These are phyloP conservation scores for Octomys mimax DNA, from an alignment of 2,797 vertebrate species.

Conservation along the genomic window DNA sequence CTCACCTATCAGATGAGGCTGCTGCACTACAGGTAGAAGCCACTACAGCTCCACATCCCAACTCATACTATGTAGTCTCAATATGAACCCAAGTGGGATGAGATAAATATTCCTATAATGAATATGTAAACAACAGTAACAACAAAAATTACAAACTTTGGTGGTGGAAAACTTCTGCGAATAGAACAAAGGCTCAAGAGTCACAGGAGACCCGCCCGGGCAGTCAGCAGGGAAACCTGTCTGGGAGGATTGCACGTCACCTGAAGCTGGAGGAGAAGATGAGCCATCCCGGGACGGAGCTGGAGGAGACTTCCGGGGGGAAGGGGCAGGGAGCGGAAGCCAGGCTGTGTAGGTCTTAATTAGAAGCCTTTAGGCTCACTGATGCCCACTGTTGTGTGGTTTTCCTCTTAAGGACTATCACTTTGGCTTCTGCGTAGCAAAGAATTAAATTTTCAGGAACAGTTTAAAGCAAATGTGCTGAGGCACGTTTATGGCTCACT, in stretches of 20 bases:
- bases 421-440: background rate
- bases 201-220: background rate
- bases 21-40: background rate
- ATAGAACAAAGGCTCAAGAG: background rate
- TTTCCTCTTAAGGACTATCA: conserved; percentile 18
- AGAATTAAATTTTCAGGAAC: conserved; percentile 5
- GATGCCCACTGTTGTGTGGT: background rate
- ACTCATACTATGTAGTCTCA: background rate
- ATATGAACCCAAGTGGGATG: background rate
- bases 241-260: background rate
- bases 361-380: background rate
- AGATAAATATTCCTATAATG: background rate
- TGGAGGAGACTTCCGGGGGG: background rate
- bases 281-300: background rate
- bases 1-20: background rate
- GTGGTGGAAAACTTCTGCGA: background rate
- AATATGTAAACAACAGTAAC: background rate
- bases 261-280: background rate
- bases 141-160: background rate
- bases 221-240: background rate
- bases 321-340: background rate
- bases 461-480: background rate
- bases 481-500: background rate
- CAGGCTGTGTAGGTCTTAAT: background rate
- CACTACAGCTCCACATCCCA: background rate